Percentiles rank a stretch among this genome's conserved stretches.
phyloP scores from a whole-genome alignment of 1,140 invertebrate species.

The Brachionus angularis region DNA sequence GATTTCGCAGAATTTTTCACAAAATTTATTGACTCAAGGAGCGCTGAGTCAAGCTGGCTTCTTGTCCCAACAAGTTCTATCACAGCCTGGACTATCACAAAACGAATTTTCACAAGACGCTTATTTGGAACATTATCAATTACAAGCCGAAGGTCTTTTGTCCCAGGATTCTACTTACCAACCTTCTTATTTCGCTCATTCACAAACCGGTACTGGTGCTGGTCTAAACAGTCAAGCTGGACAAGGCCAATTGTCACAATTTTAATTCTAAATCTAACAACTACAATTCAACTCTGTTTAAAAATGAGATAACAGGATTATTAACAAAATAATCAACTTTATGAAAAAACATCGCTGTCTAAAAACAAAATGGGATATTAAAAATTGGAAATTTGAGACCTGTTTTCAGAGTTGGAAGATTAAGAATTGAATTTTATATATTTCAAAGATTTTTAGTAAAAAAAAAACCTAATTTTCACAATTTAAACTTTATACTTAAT shows the following conservation, averaged over 20 bases:
- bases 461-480: no score
- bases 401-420: neutral
- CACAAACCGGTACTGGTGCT: conserved; percentile 10
- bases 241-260: conserved; percentile 43
- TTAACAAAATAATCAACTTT: conserved; percentile 36
- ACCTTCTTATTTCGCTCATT: conserved; percentile 36
- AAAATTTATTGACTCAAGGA: conserved; percentile 42
- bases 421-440: no score
- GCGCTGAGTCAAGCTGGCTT: neutral
- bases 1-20: conserved; percentile 16
- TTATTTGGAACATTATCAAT: conserved; percentile 37
- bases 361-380: no score
- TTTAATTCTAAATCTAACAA: conserved; percentile 5
- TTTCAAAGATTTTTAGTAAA: no score
- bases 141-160: conserved; percentile 17
- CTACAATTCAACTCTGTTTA: neutral
- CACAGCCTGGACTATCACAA: conserved; percentile 41
- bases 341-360: no score
- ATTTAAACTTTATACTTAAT: no score
- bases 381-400: neutral
- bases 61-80: conserved; percentile 14
- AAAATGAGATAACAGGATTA: neutral
- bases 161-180: conserved; percentile 43
- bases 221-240: neutral
- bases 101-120: conserved; percentile 36